These are phyloP conservation scores for Planococcus citri DNA, from an alignment of 1,140 invertebrate genomes.

Conservation along the genomic window DNA sequence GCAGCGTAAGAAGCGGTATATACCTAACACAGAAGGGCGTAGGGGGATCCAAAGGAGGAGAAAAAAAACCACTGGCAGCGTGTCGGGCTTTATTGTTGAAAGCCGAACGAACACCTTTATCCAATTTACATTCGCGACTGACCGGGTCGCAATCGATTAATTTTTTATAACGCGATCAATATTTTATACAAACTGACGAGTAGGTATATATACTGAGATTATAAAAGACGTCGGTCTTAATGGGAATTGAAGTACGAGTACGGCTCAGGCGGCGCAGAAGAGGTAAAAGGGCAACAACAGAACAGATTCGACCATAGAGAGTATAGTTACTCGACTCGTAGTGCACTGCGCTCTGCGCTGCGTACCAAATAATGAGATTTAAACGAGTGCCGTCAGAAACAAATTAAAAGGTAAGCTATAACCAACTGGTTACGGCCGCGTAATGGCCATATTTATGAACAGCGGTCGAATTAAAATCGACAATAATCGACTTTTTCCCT, in stretches of 20 bases:
- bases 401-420: slow-evolving; percentile 18
- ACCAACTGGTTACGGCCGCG: slow-evolving; percentile 1
- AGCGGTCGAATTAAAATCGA: slow-evolving; percentile 13
- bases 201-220: slow-evolving; percentile 9
- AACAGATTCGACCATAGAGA: neutral
- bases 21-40: no score
- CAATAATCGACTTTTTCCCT: slow-evolving; percentile 16
- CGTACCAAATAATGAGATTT: slow-evolving; percentile 18
- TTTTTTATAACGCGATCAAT: slow-evolving; percentile 16
- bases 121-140: neutral
- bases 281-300: neutral
- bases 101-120: no score
- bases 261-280: no score
- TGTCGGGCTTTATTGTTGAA: no score
- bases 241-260: neutral
- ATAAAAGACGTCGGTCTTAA: slow-evolving; percentile 5
- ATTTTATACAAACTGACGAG: slow-evolving; percentile 13
- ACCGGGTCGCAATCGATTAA: slow-evolving; percentile 9
- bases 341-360: no score
- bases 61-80: no score
- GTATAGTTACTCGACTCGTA: no score
- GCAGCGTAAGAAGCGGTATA: no score
- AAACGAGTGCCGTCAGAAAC: slow-evolving; percentile 17
- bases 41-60: no score
- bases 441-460: slow-evolving; percentile 14